Conservation (phyloP, 37 sponge, comb jelly and placozoan species). For the Chondrilla cf. caribensis region DNA sequence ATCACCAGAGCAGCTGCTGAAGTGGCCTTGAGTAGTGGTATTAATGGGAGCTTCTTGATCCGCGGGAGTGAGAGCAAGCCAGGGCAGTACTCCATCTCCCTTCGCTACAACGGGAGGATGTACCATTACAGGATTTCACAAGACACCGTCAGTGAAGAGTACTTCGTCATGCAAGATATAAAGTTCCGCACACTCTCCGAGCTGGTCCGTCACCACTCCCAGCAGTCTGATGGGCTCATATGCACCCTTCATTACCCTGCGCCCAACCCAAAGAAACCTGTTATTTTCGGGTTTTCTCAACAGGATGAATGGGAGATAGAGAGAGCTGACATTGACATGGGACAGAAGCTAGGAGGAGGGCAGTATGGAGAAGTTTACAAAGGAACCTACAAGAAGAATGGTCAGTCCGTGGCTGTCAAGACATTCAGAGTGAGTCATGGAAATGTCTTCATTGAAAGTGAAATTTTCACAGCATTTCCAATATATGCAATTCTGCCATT, state of each 20-base stretch:
- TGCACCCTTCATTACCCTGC: slow-evolving; percentile 90
- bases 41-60: slow-evolving; percentile 93
- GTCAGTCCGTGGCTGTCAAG: slow-evolving; percentile 56
- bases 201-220: slow-evolving; percentile 90
- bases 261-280: slow-evolving; percentile 84
- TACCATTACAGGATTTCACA: slow-evolving; percentile 90
- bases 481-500: neutral
- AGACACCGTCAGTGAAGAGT: slow-evolving; percentile 36
- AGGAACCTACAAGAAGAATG: slow-evolving; percentile 58
- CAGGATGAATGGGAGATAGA: slow-evolving; percentile 96
- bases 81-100: slow-evolving; percentile 95
- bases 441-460: neutral
- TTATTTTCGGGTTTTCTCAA: slow-evolving; percentile 77
- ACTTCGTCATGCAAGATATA: slow-evolving; percentile 67
- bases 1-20: slow-evolving; percentile 93
- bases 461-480: neutral
- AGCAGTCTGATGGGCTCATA: slow-evolving; percentile 82
- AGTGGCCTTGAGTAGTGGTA: slow-evolving; percentile 82
- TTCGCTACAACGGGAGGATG: slow-evolving; percentile 87
- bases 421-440: slow-evolving; percentile 51
- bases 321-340: slow-evolving; percentile 85
- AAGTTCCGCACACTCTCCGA: slow-evolving; percentile 79
- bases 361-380: slow-evolving; percentile 99
- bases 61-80: slow-evolving; percentile 96
- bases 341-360: slow-evolving; percentile 88